A percentile compares a stretch with the other conserved stretches of the same genome.
Evolutionary conservation across 2,888 invertebrate species (phyloP).

Genomic region (Amphipyra tragopoginis): DNA sequence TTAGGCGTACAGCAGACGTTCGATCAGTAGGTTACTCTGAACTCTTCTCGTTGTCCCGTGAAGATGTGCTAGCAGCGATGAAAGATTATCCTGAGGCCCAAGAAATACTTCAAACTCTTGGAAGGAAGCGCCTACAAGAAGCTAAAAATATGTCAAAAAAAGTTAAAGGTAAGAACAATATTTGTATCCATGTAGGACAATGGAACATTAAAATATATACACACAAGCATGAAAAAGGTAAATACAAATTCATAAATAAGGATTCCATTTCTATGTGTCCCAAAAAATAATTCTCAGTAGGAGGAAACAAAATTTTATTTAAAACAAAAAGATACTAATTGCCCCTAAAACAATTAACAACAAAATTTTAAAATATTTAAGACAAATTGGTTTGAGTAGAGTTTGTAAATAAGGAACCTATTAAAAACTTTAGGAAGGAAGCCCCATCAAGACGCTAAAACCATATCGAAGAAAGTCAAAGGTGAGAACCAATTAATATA

Average conservation of each 20-base stretch:
- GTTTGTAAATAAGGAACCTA: constrained; percentile 40
- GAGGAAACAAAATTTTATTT: constrained; percentile 24
- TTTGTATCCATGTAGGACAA: background rate
- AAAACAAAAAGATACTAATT: background rate
- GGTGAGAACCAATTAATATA: constrained; percentile 57
- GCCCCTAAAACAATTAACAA: background rate
- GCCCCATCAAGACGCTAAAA: constrained; percentile 52
- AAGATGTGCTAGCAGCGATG: constrained; percentile 98
- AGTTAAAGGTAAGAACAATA: constrained; percentile 46
- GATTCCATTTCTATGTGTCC: constrained; percentile 8
- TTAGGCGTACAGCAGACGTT: constrained; percentile 98
- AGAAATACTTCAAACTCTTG: constrained; percentile 96
- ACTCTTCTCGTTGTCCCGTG: constrained; percentile 97
- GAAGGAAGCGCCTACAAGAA: constrained; percentile 96
- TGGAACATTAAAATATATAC: background rate
- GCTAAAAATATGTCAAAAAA: constrained; percentile 91
- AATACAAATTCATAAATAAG: constrained; percentile 13
- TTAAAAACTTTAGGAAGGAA: constrained; percentile 54
- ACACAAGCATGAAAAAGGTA: constrained; percentile 19
- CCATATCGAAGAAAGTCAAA: constrained; percentile 67
- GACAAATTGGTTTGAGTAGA: constrained; percentile 44
- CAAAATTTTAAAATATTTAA: constrained; percentile 29
- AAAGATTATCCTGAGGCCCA: constrained; percentile 99
- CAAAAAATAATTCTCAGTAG: constrained; percentile 25
- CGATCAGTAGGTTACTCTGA: constrained; percentile 98